A percentile compares a stretch with the other conserved stretches of the same genome.
Conservation (phyloP, 2,888 invertebrate species). For the Entomobrya proxima region DNA sequence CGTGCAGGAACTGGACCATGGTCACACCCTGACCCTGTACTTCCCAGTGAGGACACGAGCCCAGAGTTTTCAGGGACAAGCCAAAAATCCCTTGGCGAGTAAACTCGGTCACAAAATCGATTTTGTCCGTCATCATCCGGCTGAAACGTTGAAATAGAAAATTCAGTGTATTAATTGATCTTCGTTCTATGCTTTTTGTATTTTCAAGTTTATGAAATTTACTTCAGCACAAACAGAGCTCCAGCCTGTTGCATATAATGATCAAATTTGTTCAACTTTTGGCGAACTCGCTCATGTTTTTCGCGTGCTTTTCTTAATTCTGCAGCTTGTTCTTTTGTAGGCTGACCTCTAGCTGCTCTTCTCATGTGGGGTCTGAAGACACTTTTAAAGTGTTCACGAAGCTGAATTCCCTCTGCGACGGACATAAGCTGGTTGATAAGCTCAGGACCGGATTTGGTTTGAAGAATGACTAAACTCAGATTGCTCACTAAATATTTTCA, state of each 20-base stretch:
- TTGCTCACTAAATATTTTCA: constrained; percentile 74
- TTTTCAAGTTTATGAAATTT: too few species aligned
- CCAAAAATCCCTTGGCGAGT: constrained; percentile 64
- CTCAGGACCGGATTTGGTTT: constrained; percentile 66
- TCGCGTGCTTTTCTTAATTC: constrained; percentile 43
- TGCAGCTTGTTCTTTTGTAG: constrained; percentile 13
- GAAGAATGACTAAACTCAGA: constrained; percentile 67
- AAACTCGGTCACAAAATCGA: constrained; percentile 59
- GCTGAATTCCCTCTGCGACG: constrained; percentile 60
- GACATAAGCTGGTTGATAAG: constrained; percentile 65
- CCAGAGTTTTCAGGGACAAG: constrained; percentile 60
- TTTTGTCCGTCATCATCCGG: constrained; percentile 69
- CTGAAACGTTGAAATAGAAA: too few species aligned
- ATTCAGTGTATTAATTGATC: too few species aligned
- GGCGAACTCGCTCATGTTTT: constrained; percentile 49
- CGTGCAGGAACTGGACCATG: constrained; percentile 60
- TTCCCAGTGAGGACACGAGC: constrained; percentile 65
- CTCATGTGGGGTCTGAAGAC: constrained; percentile 34
- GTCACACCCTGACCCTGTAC: constrained; percentile 67
- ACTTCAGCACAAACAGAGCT: constrained; percentile 65
- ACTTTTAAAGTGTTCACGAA: constrained; percentile 50
- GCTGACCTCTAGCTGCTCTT: neutral
- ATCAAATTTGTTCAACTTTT: constrained; percentile 52
- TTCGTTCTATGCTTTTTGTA: too few species aligned
- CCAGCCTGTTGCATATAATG: constrained; percentile 68